Evolutionary conservation across 1,140 invertebrate species (phyloP), one percentile per base, ranked within the genome.

Genomic region (Platyura marginata): DNA sequence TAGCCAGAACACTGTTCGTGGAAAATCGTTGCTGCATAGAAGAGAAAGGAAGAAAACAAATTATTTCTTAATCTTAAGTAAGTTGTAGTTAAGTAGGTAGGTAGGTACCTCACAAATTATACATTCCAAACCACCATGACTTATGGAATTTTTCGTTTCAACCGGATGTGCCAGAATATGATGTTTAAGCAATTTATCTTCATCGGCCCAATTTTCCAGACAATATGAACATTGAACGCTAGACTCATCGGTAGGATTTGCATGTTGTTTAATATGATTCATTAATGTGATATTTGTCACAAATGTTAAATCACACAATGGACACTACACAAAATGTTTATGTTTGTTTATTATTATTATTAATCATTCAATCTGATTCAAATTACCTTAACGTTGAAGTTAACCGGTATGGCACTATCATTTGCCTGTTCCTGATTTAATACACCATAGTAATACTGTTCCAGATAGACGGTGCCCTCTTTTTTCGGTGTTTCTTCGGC

Each of bases 251-350:
- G 62, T 61, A 2, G 59, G 52, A 19, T 64, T 66, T 37, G 51
- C 54, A 53, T 87, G 82, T 5, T 57, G 62, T 37, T 76, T 73
- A 44, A 84, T 56, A 56, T 87, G 82, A 8, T 68, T 65, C 67
- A 79, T 75, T 2, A 86, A 64, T 36, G 72, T 65, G 2, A 70
- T 68, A 65, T 77, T 72, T 41, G 74, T 68, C 45, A 63, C 53
- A 52, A 73, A 70, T 19, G 61, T 56, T 46, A 68, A 47, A 54
- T 61, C 50, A 62, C 79, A 70, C 49, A 75, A 59, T 16, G 68
- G 64, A 46, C 70, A 75, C 62, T 74, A 57, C 9, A 64, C 55
- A 35, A 42, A n/a, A n/a, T n/a, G n/a, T n/a, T n/a, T n/a, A n/a
- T n/a, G n/a, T n/a, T n/a, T n/a, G n/a, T n/a, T n/a, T n/a, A n/a